Evolutionary conservation across 2,113 vertebrate species (phyloP).

Genomic region (Panthera uncia): DNA sequence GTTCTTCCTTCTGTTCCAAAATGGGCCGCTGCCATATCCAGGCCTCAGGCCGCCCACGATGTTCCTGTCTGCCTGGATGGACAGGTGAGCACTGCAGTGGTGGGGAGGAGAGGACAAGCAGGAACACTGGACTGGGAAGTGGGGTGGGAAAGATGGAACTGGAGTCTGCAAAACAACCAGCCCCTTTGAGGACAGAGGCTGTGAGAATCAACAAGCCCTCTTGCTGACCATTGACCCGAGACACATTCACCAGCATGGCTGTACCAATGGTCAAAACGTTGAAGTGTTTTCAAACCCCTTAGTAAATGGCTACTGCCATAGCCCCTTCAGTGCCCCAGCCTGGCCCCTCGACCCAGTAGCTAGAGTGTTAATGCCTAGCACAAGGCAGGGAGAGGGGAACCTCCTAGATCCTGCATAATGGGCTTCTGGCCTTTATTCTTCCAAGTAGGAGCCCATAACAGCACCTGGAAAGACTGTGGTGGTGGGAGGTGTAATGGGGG

Average conservation of each 20-base stretch:
- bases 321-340: not conserved
- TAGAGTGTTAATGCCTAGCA: not conserved
- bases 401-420: not conserved
- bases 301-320: not conserved
- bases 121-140: not conserved
- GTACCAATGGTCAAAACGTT: not conserved
- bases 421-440: not conserved
- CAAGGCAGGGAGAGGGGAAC: not conserved
- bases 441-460: not conserved
- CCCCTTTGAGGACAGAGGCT: not conserved
- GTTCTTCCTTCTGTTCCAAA: conserved; percentile 75
- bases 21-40: conserved; percentile 71
- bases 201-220: not conserved
- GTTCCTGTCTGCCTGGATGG: conserved; percentile 80
- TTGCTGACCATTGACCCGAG: not conserved
- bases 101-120: not conserved
- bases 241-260: not conserved
- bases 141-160: not conserved
- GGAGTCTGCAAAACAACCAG: not conserved
- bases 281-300: not conserved
- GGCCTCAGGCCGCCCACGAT: conserved; percentile 64
- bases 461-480: not conserved
- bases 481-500: not conserved
- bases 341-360: not conserved
- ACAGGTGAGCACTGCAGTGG: conserved; percentile 67